Evolutionary conservation across 2,888 invertebrate genomes (phyloP), one percentile per base, ranked within the genome.

Genomic region (Leptopilina drosophilae): DNA sequence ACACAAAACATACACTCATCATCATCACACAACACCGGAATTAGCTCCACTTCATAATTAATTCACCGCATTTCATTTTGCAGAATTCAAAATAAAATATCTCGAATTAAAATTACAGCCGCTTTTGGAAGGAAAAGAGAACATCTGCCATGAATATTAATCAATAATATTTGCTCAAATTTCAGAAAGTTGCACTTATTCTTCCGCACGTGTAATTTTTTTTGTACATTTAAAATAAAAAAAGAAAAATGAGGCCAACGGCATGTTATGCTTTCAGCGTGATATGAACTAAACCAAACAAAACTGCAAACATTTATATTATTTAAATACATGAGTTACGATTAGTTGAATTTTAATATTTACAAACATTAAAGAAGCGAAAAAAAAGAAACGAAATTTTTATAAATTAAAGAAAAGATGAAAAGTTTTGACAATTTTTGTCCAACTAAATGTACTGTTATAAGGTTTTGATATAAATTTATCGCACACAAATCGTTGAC

Each of bases 161-260:
- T 33, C 64, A 64, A 64, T 62, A 62, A 62, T 33, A 64, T 64
- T 64, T 64, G 40, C 64, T 64, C 64, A 14, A 33, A 64, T 64
- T 64, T 64, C 64, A 64, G 33, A 64, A 64, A 64, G 33, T 33
- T 64, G 64, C 64, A 64, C 14, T 64, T 64, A 11, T 64, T 62
- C 20, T 64, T 64, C 64, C 64, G 40, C 64, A 64, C 64, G 64
- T 64, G 64, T 64, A 64, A 64, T 64, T 64, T 33, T 64, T 64
- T 33, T 64, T 33, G 2, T 49, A 64, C 64, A 40, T 64, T 64
- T 20, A 20, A 20, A 20, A 20, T 0, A 20, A 20, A 20, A 20
- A 2, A 33, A 33, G 2, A 20, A 62, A 62, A 62, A 8, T 62
- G 62, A 62, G 62, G 62, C 62, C 62, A 62, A 5, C 64, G 33